These are phyloP conservation scores for Hesperia comma DNA, from an alignment of 2,888 invertebrate species.

Conservation along the genomic window DNA sequence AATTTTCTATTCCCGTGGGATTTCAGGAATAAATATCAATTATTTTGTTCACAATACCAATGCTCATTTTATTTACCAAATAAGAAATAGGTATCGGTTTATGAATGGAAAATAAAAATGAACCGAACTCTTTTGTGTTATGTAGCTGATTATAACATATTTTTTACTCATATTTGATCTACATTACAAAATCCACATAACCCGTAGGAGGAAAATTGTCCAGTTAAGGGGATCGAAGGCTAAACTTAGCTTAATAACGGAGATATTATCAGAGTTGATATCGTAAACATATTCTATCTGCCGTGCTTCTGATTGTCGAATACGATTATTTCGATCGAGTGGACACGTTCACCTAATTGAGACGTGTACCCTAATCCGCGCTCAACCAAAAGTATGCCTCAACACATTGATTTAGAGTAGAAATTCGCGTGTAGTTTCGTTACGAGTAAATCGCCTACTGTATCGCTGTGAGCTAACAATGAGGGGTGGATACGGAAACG, in stretches of 20 bases:
- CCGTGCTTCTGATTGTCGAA: conserved; percentile 54
- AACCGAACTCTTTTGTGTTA: too few species aligned
- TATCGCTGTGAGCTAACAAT: conserved; percentile 41
- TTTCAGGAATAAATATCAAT: too few species aligned
- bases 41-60: too few species aligned
- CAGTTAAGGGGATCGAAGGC: conserved; percentile 22
- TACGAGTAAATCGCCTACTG: conserved; percentile 31
- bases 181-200: neutral
- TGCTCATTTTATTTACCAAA: too few species aligned
- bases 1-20: too few species aligned
- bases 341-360: conserved; percentile 68
- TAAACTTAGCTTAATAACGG: conserved; percentile 12
- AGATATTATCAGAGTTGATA: conserved; percentile 24
- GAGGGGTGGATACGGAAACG: conserved; percentile 48
- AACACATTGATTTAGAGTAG: conserved; percentile 39
- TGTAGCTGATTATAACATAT: too few species aligned
- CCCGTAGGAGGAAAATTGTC: conserved; percentile 16
- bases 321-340: conserved; percentile 60
- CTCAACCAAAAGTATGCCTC: conserved; percentile 38
- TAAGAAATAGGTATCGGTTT: too few species aligned
- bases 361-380: conserved; percentile 50
- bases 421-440: conserved; percentile 25
- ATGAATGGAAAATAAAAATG: too few species aligned
- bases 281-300: conserved; percentile 38
- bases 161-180: too few species aligned